Conservation (phyloP, 1,140 invertebrate species). For the Nebria ingens region DNA sequence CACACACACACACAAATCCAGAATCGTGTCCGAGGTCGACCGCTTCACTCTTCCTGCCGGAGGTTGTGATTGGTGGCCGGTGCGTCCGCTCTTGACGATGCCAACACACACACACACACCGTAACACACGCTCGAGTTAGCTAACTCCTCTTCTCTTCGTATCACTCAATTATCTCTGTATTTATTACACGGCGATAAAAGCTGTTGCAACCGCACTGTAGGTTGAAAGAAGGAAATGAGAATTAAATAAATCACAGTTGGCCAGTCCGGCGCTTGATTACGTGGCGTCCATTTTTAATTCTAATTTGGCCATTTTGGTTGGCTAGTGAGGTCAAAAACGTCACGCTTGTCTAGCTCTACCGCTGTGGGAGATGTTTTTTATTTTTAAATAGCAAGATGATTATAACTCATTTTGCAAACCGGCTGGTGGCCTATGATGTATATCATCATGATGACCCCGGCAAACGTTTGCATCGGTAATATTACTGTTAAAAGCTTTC, state of each 20-base stretch:
- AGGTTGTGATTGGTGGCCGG: conserved; percentile 1
- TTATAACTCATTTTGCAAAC: background rate
- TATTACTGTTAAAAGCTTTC: conserved; percentile 2
- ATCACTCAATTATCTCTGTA: conserved; percentile 8
- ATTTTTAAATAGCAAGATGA: background rate
- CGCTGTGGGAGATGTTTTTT: background rate
- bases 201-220: no score
- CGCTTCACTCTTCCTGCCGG: background rate
- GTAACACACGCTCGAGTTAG: background rate
- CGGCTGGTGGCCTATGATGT: background rate
- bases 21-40: no score
- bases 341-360: no score
- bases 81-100: background rate
- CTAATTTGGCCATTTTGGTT: background rate
- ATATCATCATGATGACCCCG: background rate
- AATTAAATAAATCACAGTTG: conserved; percentile 9
- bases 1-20: no score
- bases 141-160: background rate
- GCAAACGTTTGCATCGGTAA: background rate
- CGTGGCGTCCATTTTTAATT: conserved; percentile 5
- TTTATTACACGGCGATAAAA: conserved; percentile 7
- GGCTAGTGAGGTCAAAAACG: no score
- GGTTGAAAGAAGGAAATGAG: conserved; percentile 4
- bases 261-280: background rate
- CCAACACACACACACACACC: background rate